Evolutionary conservation across 1,140 invertebrate genomes (phyloP), one percentile per base, ranked within the genome.

Genomic region (Drosophila baimaii): DNA sequence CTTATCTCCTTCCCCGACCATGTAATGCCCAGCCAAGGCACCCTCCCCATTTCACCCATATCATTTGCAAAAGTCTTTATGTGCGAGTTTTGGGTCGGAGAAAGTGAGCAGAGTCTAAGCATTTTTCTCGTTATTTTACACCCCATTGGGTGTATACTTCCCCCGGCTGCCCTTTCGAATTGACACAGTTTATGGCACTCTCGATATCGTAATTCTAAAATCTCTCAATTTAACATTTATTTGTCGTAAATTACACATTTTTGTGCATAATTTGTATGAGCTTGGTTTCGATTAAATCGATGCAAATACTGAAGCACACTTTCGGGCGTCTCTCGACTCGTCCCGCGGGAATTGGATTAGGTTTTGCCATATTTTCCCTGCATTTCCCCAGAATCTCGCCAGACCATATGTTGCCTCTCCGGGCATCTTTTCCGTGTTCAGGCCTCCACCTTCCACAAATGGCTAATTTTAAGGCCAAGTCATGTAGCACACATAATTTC

Each of bases 201-300:
- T 58, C 56, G 46, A 83, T 88, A 88, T 88, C 83, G 83, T 80
- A 77, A 89, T 81, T 89, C 77, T 69, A 77, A 74, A 88, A 88
- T 88, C 83, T 88, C 83, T 88, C 84, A 88, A 88, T 88, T 88
- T 89, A 88, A 88, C 84, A 88, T 88, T 88, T 88, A 89, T 88
- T 88, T 77, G 79, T 83, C 83, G 84, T 88, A 88, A 88, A 88
- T 88, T 88, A 88, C 79, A 77, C 80, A 79, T 79, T 86, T 73
- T 62, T 39, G 9, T 71, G 72, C 65, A 83, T 73, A 84, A 74
- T 49, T 81, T 84, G 55, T 64, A 54, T 35, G 46, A 62, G 58
- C 41, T 15, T 33, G 31, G 29, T 17, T 75, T 35, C 19, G 52
- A 21, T 31, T 35, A 54, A 29, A 43, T 35, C 33, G 52, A 71